Evolutionary conservation across 2,113 vertebrate species (phyloP).

Genomic region (Prunella fulvescens): DNA sequence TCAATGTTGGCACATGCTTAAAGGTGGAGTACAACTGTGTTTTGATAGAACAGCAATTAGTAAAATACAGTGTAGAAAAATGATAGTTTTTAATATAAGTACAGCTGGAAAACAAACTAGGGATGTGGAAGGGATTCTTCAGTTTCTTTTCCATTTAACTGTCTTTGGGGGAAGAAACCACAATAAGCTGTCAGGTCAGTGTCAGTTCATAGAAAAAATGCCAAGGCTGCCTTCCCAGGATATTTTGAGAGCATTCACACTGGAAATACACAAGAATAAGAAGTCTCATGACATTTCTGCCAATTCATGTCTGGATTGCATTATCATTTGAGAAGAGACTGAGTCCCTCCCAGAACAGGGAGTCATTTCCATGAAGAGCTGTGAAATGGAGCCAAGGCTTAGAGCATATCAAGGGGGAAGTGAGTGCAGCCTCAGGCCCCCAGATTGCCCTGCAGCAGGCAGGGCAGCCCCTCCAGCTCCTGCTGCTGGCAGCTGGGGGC

Average conservation of each 20-base stretch:
- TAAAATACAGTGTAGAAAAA: neutral
- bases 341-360: neutral
- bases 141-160: neutral
- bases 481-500: neutral
- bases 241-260: constrained; percentile 42
- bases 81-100: neutral
- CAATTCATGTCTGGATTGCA: constrained; percentile 56
- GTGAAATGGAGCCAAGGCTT: neutral
- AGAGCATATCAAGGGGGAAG: accelerated
- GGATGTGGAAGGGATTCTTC: constrained; percentile 5
- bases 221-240: constrained; percentile 51
- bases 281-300: constrained; percentile 60
- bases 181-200: constrained; percentile 51
- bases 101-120: neutral
- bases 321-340: constrained; percentile 23
- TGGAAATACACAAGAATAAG: constrained; percentile 47
- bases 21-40: neutral
- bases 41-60: neutral
- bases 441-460: neutral
- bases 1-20: neutral
- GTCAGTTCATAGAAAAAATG: constrained; percentile 58
- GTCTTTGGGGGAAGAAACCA: constrained; percentile 17
- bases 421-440: accelerated
- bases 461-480: neutral
- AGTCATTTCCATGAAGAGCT: constrained; percentile 37